Percentiles rank a stretch among this genome's conserved stretches.
Conservation (phyloP, 2,113 vertebrate species). For the Gymnogyps californianus region DNA sequence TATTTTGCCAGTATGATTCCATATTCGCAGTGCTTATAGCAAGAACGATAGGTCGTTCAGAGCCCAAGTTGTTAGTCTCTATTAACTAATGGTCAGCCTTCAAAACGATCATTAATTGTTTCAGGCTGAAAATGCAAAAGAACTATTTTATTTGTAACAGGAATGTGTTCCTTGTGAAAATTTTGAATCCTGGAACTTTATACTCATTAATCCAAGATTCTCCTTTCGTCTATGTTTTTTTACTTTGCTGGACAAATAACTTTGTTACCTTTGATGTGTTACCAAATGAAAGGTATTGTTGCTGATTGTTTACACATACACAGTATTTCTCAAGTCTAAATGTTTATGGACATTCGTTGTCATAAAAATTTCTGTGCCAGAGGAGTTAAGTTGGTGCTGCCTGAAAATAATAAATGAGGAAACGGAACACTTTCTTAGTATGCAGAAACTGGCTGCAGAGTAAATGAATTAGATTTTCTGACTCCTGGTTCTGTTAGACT, state of each 20-base stretch:
- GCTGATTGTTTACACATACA: not conserved
- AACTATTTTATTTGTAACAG: not conserved
- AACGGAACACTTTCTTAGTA: not conserved
- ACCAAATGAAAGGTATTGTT: conserved; percentile 41
- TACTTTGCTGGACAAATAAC: not conserved
- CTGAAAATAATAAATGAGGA: not conserved
- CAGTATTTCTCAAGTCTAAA: conserved; percentile 21
- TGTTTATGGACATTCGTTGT: not conserved
- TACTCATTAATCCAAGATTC: not conserved
- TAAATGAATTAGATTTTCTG: not conserved
- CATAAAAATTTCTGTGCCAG: not conserved
- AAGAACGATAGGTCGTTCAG: not conserved
- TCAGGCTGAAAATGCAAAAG: not conserved
- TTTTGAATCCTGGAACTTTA: not conserved
- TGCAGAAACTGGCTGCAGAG: not conserved
- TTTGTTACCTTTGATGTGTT: conserved; percentile 28
- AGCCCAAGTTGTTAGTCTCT: not conserved
- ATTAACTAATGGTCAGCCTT: not conserved
- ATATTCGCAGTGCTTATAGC: not conserved
- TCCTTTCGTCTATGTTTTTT: not conserved
- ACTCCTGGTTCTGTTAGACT: not conserved
- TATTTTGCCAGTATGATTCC: not conserved
- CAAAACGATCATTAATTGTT: not conserved
- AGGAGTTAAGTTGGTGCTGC: not conserved
- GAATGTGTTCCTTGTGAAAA: not conserved